phyloP scores from a whole-genome alignment of 2,113 vertebrate species.

The Lipophrys pholis region DNA sequence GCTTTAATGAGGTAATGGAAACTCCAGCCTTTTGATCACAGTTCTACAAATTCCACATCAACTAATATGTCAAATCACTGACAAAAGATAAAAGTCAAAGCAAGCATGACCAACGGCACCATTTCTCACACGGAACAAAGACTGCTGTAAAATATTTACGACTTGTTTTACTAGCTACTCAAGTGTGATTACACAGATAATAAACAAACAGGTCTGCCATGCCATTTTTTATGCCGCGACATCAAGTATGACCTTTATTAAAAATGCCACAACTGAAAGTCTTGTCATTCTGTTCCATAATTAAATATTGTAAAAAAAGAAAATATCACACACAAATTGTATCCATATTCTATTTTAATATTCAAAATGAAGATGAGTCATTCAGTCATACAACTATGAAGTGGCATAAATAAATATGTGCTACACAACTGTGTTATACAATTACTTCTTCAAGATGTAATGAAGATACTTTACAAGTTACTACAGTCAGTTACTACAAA shows the following conservation, averaged over 20 bases:
- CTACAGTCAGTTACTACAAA: too few species aligned
- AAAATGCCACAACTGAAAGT: constrained; percentile 43
- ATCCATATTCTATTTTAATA: too few species aligned
- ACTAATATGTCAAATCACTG: constrained; percentile 23
- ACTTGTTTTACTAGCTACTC: constrained; percentile 55
- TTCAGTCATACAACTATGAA: too few species aligned
- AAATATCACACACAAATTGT: too few species aligned
- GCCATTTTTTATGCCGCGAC: constrained; percentile 56
- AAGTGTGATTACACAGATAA: constrained; percentile 63
- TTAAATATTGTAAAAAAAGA: too few species aligned
- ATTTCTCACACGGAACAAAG: constrained; percentile 32
- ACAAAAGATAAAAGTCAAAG: constrained; percentile 34
- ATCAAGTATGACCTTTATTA: constrained; percentile 70
- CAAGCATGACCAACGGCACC: constrained; percentile 20
- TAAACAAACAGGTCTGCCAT: constrained; percentile 59
- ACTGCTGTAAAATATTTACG: constrained; percentile 59
- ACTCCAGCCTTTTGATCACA: constrained; percentile 25
- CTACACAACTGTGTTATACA: too few species aligned
- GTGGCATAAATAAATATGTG: too few species aligned
- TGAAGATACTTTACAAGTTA: too few species aligned
- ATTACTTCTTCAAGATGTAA: too few species aligned
- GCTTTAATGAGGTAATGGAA: neutral
- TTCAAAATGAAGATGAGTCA: too few species aligned
- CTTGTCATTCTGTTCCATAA: constrained; percentile 1
- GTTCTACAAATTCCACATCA: constrained; percentile 17